Evolutionary conservation across 2,797 vertebrate species (phyloP).

Genomic region (Cynodonichthys magdalenae): DNA sequence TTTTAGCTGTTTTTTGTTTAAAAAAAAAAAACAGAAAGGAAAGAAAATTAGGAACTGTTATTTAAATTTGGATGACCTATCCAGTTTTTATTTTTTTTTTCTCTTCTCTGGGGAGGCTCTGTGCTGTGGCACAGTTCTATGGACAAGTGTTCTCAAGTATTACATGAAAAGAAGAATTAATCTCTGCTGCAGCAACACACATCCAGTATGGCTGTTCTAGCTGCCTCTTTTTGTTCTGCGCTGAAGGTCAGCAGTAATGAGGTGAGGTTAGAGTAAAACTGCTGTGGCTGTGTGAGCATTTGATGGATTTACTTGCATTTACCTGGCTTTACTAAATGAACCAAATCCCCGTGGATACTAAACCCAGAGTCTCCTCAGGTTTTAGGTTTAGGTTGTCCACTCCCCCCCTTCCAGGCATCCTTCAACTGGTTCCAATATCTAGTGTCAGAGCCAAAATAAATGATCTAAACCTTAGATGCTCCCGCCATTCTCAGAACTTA

Average conservation of each 20-base stretch:
- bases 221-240: slow-evolving; percentile 15
- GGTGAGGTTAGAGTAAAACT: slow-evolving; percentile 42
- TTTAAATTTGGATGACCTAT: not conserved
- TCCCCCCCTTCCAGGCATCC: slow-evolving; percentile 36
- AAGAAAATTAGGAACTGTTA: not conserved
- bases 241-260: slow-evolving; percentile 53
- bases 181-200: not conserved
- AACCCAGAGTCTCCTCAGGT: slow-evolving; percentile 32
- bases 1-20: not conserved
- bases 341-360: slow-evolving; percentile 15
- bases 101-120: not conserved
- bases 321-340: slow-evolving; percentile 41
- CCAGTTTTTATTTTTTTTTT: not conserved
- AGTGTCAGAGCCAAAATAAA: slow-evolving; percentile 25
- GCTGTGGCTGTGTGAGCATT: slow-evolving; percentile 25
- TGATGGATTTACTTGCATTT: slow-evolving; percentile 55
- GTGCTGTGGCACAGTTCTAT: not conserved
- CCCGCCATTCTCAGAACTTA: slow-evolving; percentile 23
- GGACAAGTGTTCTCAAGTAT: slow-evolving; percentile 5
- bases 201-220: not conserved
- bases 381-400: slow-evolving; percentile 33
- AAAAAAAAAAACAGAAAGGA: too few relatives aligned
- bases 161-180: slow-evolving; percentile 18
- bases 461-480: slow-evolving; percentile 23
- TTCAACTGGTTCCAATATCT: slow-evolving; percentile 21